These are phyloP conservation scores for Crematogaster levior DNA, from an alignment of 2,888 invertebrate species.

Conservation along the genomic window DNA sequence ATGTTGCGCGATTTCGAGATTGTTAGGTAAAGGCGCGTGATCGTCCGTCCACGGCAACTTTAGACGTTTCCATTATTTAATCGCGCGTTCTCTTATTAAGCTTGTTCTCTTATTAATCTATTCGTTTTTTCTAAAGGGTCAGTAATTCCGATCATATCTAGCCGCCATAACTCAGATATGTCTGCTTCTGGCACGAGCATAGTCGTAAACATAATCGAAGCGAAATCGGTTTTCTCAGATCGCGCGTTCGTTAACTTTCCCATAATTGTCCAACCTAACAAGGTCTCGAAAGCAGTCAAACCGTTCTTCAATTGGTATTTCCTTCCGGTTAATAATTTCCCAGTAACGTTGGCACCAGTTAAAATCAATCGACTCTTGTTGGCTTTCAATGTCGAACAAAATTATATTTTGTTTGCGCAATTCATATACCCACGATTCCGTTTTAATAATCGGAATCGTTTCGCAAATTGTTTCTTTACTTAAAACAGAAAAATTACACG, in stretches of 20 bases:
- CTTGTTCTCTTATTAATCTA: conserved; percentile 54
- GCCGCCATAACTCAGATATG: conserved; percentile 72
- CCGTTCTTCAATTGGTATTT: neutral
- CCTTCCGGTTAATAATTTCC: neutral
- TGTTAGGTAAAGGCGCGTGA: conserved; percentile 73
- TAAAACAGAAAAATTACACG: conserved; percentile 23
- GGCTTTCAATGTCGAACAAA: neutral
- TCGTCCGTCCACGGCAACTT: conserved; percentile 77
- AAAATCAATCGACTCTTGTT: conserved; percentile 20
- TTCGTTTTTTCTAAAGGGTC: conserved; percentile 69
- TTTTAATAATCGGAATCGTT: neutral
- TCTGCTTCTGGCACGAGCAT: conserved; percentile 59
- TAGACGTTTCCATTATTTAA: conserved; percentile 70
- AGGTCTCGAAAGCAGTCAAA: neutral
- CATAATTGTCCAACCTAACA: conserved; percentile 45
- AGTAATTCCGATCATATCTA: conserved; percentile 68
- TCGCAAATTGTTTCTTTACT: conserved; percentile 20
- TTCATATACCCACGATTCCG: no score
- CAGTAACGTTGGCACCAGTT: conserved; percentile 63
- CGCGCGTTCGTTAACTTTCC: conserved; percentile 44
- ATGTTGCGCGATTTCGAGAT: conserved; percentile 72
- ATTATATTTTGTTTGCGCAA: conserved; percentile 1
- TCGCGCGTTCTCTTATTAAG: no score
- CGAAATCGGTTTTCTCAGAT: no score
- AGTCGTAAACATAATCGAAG: conserved; percentile 40